Base-by-base conservation (phyloP, 2,888 invertebrate genomes). In the Pardosa pseudoannulata region DNA sequence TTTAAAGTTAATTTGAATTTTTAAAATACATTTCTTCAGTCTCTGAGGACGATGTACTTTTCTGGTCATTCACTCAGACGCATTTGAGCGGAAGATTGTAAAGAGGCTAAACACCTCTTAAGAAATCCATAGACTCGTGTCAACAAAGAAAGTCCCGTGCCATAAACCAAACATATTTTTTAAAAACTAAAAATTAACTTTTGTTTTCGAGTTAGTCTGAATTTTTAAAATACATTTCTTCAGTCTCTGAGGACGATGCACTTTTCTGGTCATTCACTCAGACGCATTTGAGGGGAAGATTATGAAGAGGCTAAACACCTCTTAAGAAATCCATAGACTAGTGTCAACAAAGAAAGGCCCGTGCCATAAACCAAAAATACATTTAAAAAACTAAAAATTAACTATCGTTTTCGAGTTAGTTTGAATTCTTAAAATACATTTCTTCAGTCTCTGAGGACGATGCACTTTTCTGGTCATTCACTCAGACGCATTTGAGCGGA, bases 191-290 rank as follows among this genome's bases (percentile, higher is more conserved):
- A n/a, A n/a, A n/a, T n/a, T n/a, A n/a, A n/a, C n/a, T n/a, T n/a
- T n/a, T n/a, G n/a, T n/a, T n/a, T n/a, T n/a, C n/a, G n/a, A n/a
- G n/a, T n/a, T n/a, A n/a, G n/a, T n/a, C n/a, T n/a, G n/a, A n/a
- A n/a, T n/a, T n/a, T n/a, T n/a, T n/a, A n/a, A n/a, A n/a, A n/a
- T n/a, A n/a, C n/a, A n/a, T n/a, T n/a, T n/a, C n/a, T n/a, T n/a
- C n/a, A n/a, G n/a, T n/a, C n/a, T n/a, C n/a, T n/a, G n/a, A 9
- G 56, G 1, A 56, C 56, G 5, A 23, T 56, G 56, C 56, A 70
- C 81, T 81, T 75, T n/a, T 68, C 70, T 75, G 75, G 82, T 76
- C 82, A 71, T 76, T 82, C 82, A 82, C 82, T 71, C 76, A 41
- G 28, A 70, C 16, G 68, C 81, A 70, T 75, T 74, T 71, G 82